phyloP scores from a whole-genome alignment of 2,113 vertebrate genomes.

The Orycteropus afer region DNA sequence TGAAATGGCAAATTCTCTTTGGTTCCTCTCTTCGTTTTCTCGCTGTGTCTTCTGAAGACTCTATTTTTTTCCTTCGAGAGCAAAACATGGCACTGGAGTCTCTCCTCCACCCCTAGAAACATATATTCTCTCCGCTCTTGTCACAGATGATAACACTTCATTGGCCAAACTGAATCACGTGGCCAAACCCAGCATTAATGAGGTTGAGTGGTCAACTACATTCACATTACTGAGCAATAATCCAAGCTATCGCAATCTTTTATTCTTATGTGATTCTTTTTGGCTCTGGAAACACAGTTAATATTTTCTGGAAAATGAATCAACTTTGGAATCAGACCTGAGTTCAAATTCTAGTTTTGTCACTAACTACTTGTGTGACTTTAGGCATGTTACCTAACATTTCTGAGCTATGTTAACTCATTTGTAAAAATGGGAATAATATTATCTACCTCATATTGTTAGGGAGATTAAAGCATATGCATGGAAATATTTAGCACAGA shows the following conservation, averaged over 20 bases:
- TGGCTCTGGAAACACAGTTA: neutral
- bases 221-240: neutral
- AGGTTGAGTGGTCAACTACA: neutral
- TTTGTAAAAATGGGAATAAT: neutral
- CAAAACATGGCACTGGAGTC: neutral
- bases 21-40: neutral
- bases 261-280: neutral
- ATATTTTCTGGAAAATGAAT: constrained; percentile 3
- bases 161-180: too few species aligned
- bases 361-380: too few species aligned
- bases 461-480: neutral
- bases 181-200: fast-evolving
- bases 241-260: neutral
- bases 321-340: neutral
- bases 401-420: neutral
- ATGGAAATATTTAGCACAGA: neutral
- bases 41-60: neutral
- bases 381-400: too few species aligned
- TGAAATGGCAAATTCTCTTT: neutral
- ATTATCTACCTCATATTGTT: neutral
- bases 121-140: too few species aligned
- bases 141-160: neutral
- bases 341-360: constrained; percentile 28
- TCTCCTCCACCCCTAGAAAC: neutral
- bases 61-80: neutral